A percentile compares a stretch with the other conserved stretches of the same genome.
Conservation (phyloP, 23 tunicate genomes). For the Phallusia fumigata region DNA sequence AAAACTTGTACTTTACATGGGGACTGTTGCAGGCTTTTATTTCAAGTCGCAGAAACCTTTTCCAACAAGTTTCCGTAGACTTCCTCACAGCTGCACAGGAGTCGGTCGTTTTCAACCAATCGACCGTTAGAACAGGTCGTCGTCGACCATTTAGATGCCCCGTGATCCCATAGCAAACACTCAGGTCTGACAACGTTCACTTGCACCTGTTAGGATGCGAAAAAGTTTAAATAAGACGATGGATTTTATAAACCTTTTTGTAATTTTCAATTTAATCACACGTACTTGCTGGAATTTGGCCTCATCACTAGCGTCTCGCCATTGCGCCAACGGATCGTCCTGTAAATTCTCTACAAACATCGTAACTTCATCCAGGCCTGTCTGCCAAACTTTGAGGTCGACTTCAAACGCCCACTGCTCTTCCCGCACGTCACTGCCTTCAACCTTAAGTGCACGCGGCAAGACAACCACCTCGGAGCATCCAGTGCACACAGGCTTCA, state of each 20-base stretch:
- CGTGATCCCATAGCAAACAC: slow-evolving; percentile 44
- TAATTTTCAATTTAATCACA: too few relatives aligned
- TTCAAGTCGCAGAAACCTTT: too few relatives aligned
- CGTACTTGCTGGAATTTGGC: slow-evolving; percentile 34
- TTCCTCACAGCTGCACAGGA: slow-evolving; percentile 34
- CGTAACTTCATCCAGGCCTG: not conserved
- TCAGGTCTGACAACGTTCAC: slow-evolving; percentile 24
- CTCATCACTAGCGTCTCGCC: not conserved
- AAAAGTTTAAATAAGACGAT: too few relatives aligned
- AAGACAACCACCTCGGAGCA: not conserved
- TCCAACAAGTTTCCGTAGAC: not conserved
- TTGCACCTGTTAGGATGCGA: slow-evolving; percentile 9
- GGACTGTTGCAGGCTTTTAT: too few relatives aligned
- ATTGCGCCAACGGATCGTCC: slow-evolving; percentile 17
- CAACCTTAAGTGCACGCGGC: not conserved
- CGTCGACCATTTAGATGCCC: slow-evolving; percentile 14
- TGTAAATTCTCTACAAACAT: slow-evolving; percentile 59
- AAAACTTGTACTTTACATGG: not conserved
- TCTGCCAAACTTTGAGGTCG: not conserved
- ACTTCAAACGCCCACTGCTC: not conserved
- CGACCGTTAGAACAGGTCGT: slow-evolving; percentile 21
- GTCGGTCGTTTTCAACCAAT: slow-evolving; percentile 16
- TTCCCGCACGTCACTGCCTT: not conserved
- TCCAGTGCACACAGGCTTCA: not conserved
- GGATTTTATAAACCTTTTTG: too few relatives aligned